These are phyloP conservation scores for Morphnarchus princeps DNA, from an alignment of 2,113 vertebrate species.

Conservation along the genomic window DNA sequence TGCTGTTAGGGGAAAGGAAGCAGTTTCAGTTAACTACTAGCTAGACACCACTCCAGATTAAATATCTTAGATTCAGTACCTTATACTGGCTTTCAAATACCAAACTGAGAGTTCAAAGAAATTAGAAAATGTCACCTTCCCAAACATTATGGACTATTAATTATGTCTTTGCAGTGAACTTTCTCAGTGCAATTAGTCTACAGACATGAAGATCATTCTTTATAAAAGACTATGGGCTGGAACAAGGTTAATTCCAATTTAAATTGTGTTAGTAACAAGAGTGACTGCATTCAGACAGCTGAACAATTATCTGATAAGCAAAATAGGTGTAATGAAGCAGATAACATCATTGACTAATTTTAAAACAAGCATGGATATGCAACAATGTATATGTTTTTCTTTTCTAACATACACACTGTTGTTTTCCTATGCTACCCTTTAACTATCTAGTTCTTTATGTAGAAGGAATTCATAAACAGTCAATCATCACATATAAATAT, in stretches of 20 bases:
- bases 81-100: slow-evolving; percentile 38
- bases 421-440: background rate
- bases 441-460: background rate
- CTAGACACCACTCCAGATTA: slow-evolving; percentile 56
- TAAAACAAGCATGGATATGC: background rate
- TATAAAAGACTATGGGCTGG: slow-evolving; percentile 42
- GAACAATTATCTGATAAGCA: slow-evolving; percentile 30
- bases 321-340: slow-evolving; percentile 20
- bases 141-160: slow-evolving; percentile 66
- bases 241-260: slow-evolving; percentile 68
- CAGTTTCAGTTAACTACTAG: slow-evolving; percentile 59
- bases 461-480: background rate
- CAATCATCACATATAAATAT: background rate
- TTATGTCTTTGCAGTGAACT: slow-evolving; percentile 58
- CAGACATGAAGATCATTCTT: slow-evolving; percentile 60
- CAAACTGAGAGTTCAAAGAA: slow-evolving; percentile 62
- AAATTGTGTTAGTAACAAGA: slow-evolving; percentile 58
- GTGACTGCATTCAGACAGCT: slow-evolving; percentile 11
- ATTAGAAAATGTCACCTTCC: slow-evolving; percentile 73
- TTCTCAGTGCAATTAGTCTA: slow-evolving; percentile 55
- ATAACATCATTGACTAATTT: slow-evolving; percentile 22
- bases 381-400: background rate
- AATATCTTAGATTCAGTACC: slow-evolving; percentile 39
- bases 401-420: background rate
- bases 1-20: slow-evolving; percentile 57